Conservation (phyloP, 2,113 vertebrate species). For the Eidolon helvum region DNA sequence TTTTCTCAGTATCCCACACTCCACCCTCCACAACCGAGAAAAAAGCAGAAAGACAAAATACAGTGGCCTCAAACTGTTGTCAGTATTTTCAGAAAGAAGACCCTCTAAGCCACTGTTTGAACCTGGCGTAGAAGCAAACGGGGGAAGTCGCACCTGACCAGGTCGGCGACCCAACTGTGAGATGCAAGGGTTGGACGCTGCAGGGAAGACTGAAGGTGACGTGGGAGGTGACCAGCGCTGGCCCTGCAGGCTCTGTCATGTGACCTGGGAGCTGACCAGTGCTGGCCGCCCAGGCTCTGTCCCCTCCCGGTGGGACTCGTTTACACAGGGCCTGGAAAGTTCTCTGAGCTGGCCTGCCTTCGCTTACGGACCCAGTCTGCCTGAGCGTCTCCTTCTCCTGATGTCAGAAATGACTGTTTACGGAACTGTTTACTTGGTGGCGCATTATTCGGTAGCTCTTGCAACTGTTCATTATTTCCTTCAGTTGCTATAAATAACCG, state of each 20-base stretch:
- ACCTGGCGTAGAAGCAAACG: neutral
- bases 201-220: no score
- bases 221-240: no score
- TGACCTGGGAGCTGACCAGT: neutral
- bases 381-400: neutral
- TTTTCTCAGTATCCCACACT: neutral
- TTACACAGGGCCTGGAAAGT: neutral
- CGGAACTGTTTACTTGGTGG: conserved; percentile 35
- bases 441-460: neutral
- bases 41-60: neutral
- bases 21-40: neutral
- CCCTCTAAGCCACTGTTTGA: neutral
- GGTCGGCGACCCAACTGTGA: no score
- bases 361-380: neutral
- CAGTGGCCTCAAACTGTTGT: neutral
- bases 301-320: neutral
- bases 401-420: conserved; percentile 45
- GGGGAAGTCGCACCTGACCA: no score
- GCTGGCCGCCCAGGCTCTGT: neutral
- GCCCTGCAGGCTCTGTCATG: no score
- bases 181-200: no score
- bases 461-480: conserved; percentile 71
- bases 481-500: conserved; percentile 69
- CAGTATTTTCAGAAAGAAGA: neutral
- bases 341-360: conserved; percentile 15